Base-by-base conservation (phyloP, 2,797 vertebrate genomes). In the Hipposideros larvatus region DNA sequence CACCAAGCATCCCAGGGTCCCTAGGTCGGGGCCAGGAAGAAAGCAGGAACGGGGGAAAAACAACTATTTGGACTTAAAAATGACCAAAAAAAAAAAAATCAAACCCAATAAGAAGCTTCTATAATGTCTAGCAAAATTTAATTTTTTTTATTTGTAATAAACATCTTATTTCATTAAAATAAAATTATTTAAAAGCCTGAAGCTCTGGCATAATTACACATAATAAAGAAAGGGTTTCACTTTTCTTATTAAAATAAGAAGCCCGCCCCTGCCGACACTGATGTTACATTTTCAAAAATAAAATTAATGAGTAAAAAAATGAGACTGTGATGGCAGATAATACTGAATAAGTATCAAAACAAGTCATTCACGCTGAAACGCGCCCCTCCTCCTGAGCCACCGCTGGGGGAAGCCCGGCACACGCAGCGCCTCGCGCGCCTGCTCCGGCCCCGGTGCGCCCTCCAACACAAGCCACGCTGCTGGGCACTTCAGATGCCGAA, bases 291-390 rank as follows among this genome's bases (percentile, higher is more conserved):
- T 92, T 65, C 70, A 66, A 94, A 74, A 53, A 21, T 37, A 70
- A 87, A 79, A 91, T 70, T 71, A 92, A 66, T 14, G 43, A 78
- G 70, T 51, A n/a, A 90, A 65, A 80, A 63, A 82, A 13, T 13
- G 80, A 70, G 57, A 82, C 31, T 22, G 55, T 43, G 22, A 85
- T 79, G 22, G 15, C 57, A 94, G 74, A 84, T 22, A 61, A 75
- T 46, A 53, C n/a, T 66, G 59, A 87, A 61, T 48, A 43, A 55
- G 57, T 15, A 55, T 55, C 53, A 18, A 55, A 21, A 55, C 53
- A 55, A 18, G 53, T 19, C 53, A 7, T 21, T 55, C 53, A 21
- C 53, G 7, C 53, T 55, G 16, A 55, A 55, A 21, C 53, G 5
- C 53, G 19, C 18, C 53, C 14, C 13, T 51, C 48, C 48, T 51